phyloP scores from a whole-genome alignment of 2,113 vertebrate genomes.

The Cygnus buccinator region DNA sequence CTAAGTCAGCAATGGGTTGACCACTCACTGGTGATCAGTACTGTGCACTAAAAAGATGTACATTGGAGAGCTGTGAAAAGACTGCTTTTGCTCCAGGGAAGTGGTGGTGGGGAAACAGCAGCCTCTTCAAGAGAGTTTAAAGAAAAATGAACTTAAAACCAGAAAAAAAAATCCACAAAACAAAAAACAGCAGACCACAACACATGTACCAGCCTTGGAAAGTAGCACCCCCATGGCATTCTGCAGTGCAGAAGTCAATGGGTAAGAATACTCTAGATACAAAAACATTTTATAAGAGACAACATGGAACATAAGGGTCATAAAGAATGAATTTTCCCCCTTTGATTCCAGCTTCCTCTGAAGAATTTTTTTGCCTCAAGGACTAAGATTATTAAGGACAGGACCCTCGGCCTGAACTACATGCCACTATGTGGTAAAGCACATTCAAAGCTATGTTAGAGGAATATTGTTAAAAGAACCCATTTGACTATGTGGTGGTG shows the following conservation, averaged over 20 bases:
- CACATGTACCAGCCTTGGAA: neutral
- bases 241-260: neutral
- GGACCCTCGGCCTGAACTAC: neutral
- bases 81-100: neutral
- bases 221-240: rapidly evolving
- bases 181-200: neutral
- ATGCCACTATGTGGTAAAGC: neutral
- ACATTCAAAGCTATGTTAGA: neutral
- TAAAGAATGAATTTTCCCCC: neutral
- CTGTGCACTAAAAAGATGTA: neutral
- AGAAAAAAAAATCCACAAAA: neutral
- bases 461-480: neutral
- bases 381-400: neutral
- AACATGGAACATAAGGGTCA: rapidly evolving
- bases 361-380: neutral
- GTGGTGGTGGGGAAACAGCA: neutral
- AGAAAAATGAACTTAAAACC: rapidly evolving
- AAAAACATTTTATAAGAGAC: neutral
- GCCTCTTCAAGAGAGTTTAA: neutral
- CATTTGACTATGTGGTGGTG: neutral
- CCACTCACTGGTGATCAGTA: neutral
- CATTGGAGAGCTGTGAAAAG: neutral
- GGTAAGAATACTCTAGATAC: neutral
- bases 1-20: neutral
- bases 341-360: neutral